These are phyloP conservation scores for Dolichomitus sp. DNA, from an alignment of 2,888 invertebrate species.

Conservation along the genomic window DNA sequence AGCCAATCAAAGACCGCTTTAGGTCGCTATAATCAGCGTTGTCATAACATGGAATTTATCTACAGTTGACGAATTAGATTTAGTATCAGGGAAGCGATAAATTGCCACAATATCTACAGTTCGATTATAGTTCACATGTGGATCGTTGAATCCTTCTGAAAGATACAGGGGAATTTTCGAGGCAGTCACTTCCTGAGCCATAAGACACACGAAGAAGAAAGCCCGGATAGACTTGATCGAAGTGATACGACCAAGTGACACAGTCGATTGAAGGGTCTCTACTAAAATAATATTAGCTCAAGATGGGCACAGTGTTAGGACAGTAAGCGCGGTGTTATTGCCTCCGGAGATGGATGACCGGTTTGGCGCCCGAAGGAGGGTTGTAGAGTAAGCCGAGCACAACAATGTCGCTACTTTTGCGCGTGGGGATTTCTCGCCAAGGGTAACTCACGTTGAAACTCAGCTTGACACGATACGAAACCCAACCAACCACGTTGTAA, in stretches of 20 bases:
- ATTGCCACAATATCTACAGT: not conserved
- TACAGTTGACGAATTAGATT: not conserved
- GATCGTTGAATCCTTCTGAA: conserved; percentile 8
- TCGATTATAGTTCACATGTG: not conserved
- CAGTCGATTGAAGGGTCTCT: conserved; percentile 63
- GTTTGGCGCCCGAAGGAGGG: conserved; percentile 39
- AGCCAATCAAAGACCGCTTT: too few relatives aligned
- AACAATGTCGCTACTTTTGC: conserved; percentile 36
- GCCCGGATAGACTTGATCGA: conserved; percentile 37
- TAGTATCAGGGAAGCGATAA: not conserved
- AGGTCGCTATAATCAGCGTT: too few relatives aligned
- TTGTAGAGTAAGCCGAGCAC: conserved; percentile 37
- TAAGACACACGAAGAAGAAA: conserved; percentile 19
- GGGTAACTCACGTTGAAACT: conserved; percentile 34
- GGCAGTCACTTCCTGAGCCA: conserved; percentile 4
- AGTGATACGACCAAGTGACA: conserved; percentile 60
- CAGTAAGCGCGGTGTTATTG: conserved; percentile 65
- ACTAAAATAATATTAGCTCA: conserved; percentile 78
- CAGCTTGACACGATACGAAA: conserved; percentile 40
- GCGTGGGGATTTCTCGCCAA: conserved; percentile 32
- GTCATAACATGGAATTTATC: too few relatives aligned
- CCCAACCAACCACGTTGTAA: conserved; percentile 40
- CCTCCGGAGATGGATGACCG: conserved; percentile 65
- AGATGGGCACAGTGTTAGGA: conserved; percentile 73
- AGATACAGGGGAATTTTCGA: conserved; percentile 33